Evolutionary conservation across 2,113 vertebrate genomes (phyloP).

Genomic region (Turnix velox): DNA sequence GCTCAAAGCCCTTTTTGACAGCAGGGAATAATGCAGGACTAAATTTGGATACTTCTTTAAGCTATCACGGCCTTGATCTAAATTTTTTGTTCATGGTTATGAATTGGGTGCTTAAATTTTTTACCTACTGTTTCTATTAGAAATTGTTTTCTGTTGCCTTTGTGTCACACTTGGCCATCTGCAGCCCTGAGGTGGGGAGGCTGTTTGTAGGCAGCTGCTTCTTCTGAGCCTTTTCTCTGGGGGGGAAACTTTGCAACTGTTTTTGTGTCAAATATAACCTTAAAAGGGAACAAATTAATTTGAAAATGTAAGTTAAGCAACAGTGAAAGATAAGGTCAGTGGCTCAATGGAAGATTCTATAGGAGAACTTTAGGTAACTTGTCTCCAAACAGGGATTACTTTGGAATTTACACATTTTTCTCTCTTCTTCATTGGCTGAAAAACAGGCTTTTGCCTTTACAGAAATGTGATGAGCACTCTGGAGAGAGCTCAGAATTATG

Average conservation of each 20-base stretch:
- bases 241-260: background rate
- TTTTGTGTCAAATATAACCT: background rate
- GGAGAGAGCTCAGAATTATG: background rate
- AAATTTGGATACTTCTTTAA: background rate
- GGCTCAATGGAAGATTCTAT: background rate
- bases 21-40: too few relatives aligned
- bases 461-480: background rate
- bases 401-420: background rate
- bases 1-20: rapidly evolving
- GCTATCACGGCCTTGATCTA: background rate
- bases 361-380: background rate
- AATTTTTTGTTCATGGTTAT: rapidly evolving
- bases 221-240: background rate
- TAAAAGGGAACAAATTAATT: background rate
- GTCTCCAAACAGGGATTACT: background rate
- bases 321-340: background rate
- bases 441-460: background rate
- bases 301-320: background rate
- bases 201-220: background rate
- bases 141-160: rapidly evolving
- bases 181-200: background rate
- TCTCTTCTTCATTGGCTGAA: background rate
- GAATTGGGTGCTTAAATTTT: background rate
- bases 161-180: background rate
- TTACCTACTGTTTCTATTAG: rapidly evolving